Conservation (phyloP, 2,888 invertebrate species). For the Neuroscelio doddi region DNA sequence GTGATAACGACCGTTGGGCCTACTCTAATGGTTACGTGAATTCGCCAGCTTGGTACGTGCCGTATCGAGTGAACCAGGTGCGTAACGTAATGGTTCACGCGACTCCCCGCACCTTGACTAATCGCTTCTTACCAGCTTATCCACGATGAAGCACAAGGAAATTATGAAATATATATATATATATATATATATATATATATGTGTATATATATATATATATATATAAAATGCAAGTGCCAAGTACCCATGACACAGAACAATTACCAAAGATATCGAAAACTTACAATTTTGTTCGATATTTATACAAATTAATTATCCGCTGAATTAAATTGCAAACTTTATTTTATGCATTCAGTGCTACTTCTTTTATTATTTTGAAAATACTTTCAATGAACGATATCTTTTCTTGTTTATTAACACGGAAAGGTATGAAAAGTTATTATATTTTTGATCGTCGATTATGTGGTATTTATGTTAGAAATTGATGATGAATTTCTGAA, state of each 20-base stretch:
- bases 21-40: conserved; percentile 71
- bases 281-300: not conserved
- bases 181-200: no score
- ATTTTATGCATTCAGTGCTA: no score
- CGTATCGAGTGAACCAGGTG: conserved; percentile 70
- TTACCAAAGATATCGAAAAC: conserved; percentile 13
- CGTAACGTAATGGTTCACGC: conserved; percentile 73
- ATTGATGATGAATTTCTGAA: no score
- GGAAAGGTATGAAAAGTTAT: not conserved
- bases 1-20: conserved; percentile 71
- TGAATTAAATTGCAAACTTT: no score
- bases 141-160: conserved; percentile 55
- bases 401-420: no score
- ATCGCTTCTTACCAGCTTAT: conserved; percentile 70
- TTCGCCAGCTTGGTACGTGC: conserved; percentile 71
- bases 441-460: not conserved
- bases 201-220: no score
- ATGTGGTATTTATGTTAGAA: no score
- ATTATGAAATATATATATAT: conserved; percentile 24
- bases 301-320: no score
- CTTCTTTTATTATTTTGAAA: no score
- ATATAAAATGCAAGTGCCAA: conserved; percentile 47
- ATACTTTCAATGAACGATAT: no score
- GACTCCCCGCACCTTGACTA: conserved; percentile 71
- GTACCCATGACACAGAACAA: conserved; percentile 49